Percentiles rank a stretch among this genome's conserved stretches.
These are phyloP conservation scores for Cranoglanis bouderius DNA, from an alignment of 2,113 vertebrate genomes.

Conservation along the genomic window DNA sequence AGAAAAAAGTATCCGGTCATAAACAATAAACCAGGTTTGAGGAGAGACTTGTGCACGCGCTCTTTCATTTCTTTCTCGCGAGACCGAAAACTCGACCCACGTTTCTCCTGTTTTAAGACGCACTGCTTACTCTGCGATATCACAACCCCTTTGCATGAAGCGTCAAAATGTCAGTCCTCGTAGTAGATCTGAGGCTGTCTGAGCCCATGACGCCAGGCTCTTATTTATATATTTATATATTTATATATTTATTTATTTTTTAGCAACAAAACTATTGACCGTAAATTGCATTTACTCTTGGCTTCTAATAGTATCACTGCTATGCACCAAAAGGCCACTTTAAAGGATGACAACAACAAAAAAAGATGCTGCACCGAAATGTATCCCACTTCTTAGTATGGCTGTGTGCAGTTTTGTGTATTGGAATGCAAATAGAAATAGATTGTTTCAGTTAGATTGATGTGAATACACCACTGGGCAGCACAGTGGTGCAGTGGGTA, in stretches of 20 bases:
- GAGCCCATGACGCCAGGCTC: neutral
- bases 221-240: too few relatives aligned
- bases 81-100: neutral
- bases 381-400: neutral
- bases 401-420: neutral
- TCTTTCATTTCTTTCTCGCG: neutral
- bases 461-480: neutral
- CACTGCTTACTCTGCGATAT: neutral
- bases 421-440: neutral
- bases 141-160: neutral
- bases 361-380: neutral
- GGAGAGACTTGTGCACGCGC: neutral
- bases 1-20: neutral
- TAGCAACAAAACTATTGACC: neutral
- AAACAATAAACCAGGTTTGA: neutral
- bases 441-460: neutral
- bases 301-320: neutral
- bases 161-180: neutral
- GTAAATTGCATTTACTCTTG: neutral
- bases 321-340: neutral
- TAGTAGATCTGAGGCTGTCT: neutral
- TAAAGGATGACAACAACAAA: neutral
- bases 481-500: neutral
- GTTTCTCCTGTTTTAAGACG: neutral
- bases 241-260: too few relatives aligned